A percentile compares a stretch with the other conserved stretches of the same genome.
Conservation (phyloP, 2,113 vertebrate species). For the Hippolais icterina region DNA sequence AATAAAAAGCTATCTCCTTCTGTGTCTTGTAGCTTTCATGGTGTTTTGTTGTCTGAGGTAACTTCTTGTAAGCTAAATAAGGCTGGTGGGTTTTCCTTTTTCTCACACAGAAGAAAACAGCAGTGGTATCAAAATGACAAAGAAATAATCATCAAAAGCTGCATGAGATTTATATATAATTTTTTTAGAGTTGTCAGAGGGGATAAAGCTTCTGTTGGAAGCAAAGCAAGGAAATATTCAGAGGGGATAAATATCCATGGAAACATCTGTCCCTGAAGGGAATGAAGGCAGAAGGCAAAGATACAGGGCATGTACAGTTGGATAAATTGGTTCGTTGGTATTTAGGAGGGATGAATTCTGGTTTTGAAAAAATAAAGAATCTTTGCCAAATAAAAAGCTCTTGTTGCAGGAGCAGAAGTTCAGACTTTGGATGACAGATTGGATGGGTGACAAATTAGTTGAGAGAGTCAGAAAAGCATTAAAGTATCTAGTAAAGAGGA, state of each 20-base stretch:
- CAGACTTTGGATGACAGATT: not conserved
- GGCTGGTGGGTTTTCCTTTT: not conserved
- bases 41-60: not conserved
- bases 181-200: not conserved
- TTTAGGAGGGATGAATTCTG: not conserved
- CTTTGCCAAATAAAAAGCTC: not conserved
- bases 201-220: constrained; percentile 4
- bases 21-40: not conserved
- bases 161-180: not conserved
- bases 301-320: not conserved
- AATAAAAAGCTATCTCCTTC: not conserved
- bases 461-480: not conserved
- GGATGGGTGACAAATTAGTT: not conserved
- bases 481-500: not conserved
- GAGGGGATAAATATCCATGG: not conserved
- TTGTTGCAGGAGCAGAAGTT: not conserved
- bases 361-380: not conserved
- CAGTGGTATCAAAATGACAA: not conserved
- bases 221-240: not conserved
- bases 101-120: not conserved
- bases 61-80: not conserved
- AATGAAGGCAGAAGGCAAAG: not conserved
- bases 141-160: not conserved
- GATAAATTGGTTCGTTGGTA: not conserved
- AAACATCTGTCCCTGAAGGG: not conserved